Conservation (phyloP, 2,113 vertebrate species). For the Cyphomyrus discorhynchus region DNA sequence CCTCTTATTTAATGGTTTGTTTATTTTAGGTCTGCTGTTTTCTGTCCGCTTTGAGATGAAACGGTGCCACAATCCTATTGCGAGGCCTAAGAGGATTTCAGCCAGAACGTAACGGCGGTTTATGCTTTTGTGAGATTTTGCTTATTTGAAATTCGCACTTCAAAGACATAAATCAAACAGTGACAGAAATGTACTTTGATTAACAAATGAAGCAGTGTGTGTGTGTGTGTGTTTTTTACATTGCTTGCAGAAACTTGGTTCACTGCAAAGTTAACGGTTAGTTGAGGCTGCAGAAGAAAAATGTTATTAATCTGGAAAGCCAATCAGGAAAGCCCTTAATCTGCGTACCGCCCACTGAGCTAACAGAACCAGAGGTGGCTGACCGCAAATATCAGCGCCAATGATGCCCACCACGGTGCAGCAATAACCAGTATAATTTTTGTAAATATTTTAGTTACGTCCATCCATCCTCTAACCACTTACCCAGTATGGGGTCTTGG, state of each 20-base stretch:
- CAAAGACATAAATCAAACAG: neutral
- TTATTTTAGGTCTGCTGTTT: neutral
- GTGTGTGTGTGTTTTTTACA: neutral
- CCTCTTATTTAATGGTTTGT: neutral
- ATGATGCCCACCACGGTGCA: neutral
- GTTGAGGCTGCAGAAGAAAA: neutral
- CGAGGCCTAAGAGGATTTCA: neutral
- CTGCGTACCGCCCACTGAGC: neutral
- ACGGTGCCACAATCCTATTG: neutral
- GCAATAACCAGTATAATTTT: neutral
- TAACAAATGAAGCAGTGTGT: neutral
- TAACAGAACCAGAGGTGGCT: neutral
- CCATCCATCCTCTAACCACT: neutral
- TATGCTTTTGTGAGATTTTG: neutral
- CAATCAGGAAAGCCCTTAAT: neutral
- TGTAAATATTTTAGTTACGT: neutral
- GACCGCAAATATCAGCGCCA: neutral
- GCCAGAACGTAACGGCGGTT: neutral
- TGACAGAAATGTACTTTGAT: neutral
- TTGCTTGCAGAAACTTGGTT: neutral
- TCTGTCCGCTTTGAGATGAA: neutral
- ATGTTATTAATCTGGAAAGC: neutral
- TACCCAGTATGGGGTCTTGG: neutral
- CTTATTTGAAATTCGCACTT: slow-evolving; percentile 9
- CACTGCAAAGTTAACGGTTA: neutral